A percentile compares a stretch with the other conserved stretches of the same genome.
These are phyloP conservation scores for Myripristis murdjan DNA, from an alignment of 2,797 vertebrate genomes.

Conservation along the genomic window DNA sequence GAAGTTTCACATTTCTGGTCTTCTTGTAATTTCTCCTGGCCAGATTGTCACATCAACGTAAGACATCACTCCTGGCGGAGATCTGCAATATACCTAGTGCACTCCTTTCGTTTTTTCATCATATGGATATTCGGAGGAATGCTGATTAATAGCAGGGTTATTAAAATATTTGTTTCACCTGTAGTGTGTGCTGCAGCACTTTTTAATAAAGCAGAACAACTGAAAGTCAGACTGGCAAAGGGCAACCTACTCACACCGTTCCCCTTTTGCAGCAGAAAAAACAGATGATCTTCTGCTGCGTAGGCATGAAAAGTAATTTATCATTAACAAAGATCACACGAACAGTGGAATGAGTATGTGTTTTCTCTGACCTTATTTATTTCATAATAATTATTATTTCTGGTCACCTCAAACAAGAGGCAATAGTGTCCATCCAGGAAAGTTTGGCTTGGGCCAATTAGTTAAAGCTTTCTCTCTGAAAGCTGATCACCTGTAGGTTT, in stretches of 20 bases:
- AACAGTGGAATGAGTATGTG: not conserved
- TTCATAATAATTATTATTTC: not conserved
- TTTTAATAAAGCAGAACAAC: not conserved
- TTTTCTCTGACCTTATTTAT: not conserved
- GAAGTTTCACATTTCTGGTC: too few species aligned
- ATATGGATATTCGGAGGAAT: not conserved
- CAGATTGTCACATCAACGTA: too few species aligned
- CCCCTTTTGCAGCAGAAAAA: not conserved
- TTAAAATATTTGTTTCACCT: not conserved
- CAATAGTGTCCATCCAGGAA: too few species aligned
- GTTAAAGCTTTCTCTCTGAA: not conserved
- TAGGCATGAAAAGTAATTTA: not conserved
- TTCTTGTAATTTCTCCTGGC: too few species aligned
- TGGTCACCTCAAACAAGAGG: not conserved
- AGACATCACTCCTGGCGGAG: too few species aligned
- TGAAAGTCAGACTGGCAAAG: conserved; percentile 2
- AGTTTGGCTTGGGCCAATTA: not conserved
- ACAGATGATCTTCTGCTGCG: not conserved
- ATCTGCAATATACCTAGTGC: too few species aligned
- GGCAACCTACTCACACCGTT: not conserved
- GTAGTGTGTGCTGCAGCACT: too few species aligned
- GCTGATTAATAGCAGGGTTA: not conserved
- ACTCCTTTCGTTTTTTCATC: too few species aligned
- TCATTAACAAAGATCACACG: not conserved
- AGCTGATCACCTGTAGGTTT: not conserved